Evolutionary conservation across 2,888 invertebrate genomes (phyloP).

Genomic region (Caenorhabditis zanzibari): DNA sequence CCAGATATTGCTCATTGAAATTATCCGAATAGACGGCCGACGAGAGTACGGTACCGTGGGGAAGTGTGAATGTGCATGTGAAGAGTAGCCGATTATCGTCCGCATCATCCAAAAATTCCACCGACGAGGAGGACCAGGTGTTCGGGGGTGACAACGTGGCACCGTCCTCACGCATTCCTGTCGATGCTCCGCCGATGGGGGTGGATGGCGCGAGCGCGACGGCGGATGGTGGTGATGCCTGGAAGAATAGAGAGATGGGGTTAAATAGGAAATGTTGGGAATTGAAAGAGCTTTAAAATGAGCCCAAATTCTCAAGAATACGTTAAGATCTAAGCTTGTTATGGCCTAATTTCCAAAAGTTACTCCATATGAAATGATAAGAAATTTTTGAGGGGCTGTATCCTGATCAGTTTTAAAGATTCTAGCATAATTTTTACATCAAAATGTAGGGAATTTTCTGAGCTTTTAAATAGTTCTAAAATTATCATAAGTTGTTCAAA

Average conservation of each 20-base stretch:
- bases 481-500: too few species aligned
- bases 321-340: too few species aligned
- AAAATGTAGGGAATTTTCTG: too few species aligned
- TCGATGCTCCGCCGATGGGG: not conserved
- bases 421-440: too few species aligned
- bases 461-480: too few species aligned
- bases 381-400: too few species aligned
- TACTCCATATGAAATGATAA: too few species aligned
- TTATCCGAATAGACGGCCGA: constrained; percentile 58
- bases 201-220: not conserved
- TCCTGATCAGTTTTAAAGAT: too few species aligned
- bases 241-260: not conserved
- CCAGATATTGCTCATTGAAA: constrained; percentile 56
- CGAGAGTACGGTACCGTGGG: constrained; percentile 67
- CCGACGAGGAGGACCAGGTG: constrained; percentile 70
- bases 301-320: too few species aligned
- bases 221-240: constrained; percentile 4
- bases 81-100: constrained; percentile 70
- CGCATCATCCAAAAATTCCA: constrained; percentile 57
- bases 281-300: not conserved
- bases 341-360: too few species aligned
- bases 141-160: constrained; percentile 74
- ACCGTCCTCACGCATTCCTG: constrained; percentile 62
- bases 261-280: not conserved
- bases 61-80: constrained; percentile 68